A percentile compares a stretch with the other conserved stretches of the same genome.
These are phyloP conservation scores for Brachypteracias leptosomus DNA, from an alignment of 2,113 vertebrate genomes.

Conservation along the genomic window DNA sequence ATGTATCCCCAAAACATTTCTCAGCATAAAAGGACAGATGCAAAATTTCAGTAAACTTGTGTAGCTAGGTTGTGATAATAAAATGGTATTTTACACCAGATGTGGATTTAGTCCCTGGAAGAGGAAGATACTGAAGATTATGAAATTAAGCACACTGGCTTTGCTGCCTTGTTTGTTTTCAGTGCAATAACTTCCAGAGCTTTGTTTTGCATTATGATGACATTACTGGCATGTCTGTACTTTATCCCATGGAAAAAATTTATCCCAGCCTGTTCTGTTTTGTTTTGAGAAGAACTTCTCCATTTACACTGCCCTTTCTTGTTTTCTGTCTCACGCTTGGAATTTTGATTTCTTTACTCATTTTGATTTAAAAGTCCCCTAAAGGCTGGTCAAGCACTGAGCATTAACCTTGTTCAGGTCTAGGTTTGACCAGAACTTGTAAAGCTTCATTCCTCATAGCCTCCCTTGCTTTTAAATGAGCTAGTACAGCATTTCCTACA, in stretches of 20 bases:
- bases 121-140: neutral
- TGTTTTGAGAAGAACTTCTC: neutral
- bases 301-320: neutral
- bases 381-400: neutral
- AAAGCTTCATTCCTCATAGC: neutral
- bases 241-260: neutral
- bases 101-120: constrained; percentile 10
- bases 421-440: neutral
- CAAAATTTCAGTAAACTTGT: neutral
- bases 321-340: neutral
- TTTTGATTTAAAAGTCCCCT: neutral
- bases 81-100: constrained; percentile 4
- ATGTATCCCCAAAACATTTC: neutral
- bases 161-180: constrained; percentile 25
- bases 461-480: neutral
- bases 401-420: neutral
- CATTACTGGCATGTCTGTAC: neutral
- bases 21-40: neutral
- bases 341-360: neutral
- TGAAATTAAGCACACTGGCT: neutral
- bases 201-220: constrained; percentile 32
- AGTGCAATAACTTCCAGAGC: neutral
- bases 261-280: neutral
- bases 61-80: neutral
- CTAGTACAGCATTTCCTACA: neutral